Base-by-base conservation (phyloP, 2,797 vertebrate genomes). In the Sebastes minor region DNA sequence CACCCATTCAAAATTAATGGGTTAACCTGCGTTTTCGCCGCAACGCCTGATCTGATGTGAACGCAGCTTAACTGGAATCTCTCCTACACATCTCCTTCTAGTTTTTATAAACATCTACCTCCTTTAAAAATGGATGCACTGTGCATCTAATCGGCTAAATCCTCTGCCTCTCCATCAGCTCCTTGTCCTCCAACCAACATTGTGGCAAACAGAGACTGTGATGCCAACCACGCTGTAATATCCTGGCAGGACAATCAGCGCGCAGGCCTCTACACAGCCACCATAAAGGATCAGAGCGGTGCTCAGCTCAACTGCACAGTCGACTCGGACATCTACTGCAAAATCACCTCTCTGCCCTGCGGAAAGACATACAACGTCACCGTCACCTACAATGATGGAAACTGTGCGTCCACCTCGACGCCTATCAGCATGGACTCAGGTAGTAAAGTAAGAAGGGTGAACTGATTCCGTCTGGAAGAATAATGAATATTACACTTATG, bases 351-450 rank as follows among this genome's bases (percentile, higher is more conserved):
- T 27, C 84, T 94, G 77, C 86, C 74, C 25, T 96, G 95, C 38
- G 95, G 95, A 33, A 84, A 71, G 75, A 92, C 18, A 23, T 96
- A 95, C 86, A 91, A 61, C 0, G 86, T 94, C 83, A 92, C 74
- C 0, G 94, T 96, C 60, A 91, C 59, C 52, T 83, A 89, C 73
- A 8, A 64, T 1, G 83, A 94, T 14, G 94, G 88, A 70, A 76
- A 23, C 32, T 96, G 95, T 76, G 25, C 8, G 3, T 89, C 92
- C 74, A 87, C 81, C 30, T 95, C 95, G 0, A 20, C 81, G 3
- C 25, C 91, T 2, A 68, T 92, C 74, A 90, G 57, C 79, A 89
- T 95, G 90, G 86, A 92, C 27, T 93, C 96, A 72, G 94, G 96
- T 96, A 91, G 35, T 20, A n/a, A 16, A 65, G 4, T 10, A 55